A percentile compares a stretch with the other conserved stretches of the same genome.
These are phyloP conservation scores for Pammene fasciana DNA, from an alignment of 2,888 invertebrate genomes.

Conservation along the genomic window DNA sequence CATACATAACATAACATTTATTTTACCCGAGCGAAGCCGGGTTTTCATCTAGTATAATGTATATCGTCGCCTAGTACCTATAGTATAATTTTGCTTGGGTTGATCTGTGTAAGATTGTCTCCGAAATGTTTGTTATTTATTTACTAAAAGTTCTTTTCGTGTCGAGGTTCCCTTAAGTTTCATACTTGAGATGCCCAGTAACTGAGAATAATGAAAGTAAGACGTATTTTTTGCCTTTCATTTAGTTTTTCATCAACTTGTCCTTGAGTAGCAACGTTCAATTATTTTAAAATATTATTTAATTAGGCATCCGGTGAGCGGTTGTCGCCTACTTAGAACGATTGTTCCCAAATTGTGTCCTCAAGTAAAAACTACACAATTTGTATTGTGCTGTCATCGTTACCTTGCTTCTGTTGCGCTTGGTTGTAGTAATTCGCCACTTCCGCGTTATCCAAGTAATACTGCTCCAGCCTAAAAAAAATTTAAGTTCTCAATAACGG, in stretches of 20 bases:
- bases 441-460: slow-evolving; percentile 64
- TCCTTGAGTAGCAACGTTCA: neutral
- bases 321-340: neutral
- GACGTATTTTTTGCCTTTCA: neutral
- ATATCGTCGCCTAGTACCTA: no score
- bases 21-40: no score
- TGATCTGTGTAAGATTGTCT: no score
- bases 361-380: slow-evolving; percentile 2
- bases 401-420: slow-evolving; percentile 66
- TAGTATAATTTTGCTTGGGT: no score
- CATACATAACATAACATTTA: no score
- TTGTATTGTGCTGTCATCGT: slow-evolving; percentile 4
- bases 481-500: neutral
- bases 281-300: slow-evolving; percentile 1
- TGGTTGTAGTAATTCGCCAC: slow-evolving; percentile 62
- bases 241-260: neutral
- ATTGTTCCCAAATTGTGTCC: slow-evolving; percentile 21
- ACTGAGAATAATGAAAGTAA: neutral
- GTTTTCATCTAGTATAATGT: no score
- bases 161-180: no score
- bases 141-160: no score
- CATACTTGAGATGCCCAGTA: no score
- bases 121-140: no score
- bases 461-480: slow-evolving; percentile 64
- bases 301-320: neutral